phyloP scores from a whole-genome alignment of 2,797 vertebrate genomes.

The Poeciliopsis turneri region DNA sequence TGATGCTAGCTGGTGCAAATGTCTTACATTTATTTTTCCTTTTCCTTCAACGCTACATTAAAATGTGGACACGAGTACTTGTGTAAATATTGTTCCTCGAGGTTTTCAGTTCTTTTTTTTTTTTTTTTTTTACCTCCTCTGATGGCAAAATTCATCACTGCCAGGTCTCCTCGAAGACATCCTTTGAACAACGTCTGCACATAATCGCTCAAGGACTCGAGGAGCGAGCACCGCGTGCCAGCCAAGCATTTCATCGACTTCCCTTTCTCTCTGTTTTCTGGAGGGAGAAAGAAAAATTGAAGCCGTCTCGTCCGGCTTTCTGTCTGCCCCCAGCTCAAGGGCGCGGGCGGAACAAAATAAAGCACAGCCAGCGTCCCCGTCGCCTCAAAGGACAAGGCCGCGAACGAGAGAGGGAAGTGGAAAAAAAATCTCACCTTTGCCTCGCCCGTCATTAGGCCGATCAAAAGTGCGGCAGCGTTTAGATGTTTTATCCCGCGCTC shows the following conservation, averaged over 20 bases:
- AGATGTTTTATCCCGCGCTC: conserved; percentile 14
- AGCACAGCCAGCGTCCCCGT: conserved; percentile 67
- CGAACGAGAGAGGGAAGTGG: conserved; percentile 50
- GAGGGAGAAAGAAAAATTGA: conserved; percentile 52
- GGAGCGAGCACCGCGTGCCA: conserved; percentile 51
- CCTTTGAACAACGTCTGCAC: conserved; percentile 60
- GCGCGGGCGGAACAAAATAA: conserved; percentile 69
- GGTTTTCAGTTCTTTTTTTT: conserved; percentile 56
- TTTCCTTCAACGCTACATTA: not conserved
- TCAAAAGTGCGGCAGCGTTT: not conserved
- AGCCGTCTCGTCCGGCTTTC: conserved; percentile 55
- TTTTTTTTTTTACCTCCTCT: conserved; percentile 48
- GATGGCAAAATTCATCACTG: conserved; percentile 74
- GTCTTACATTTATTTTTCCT: too few relatives aligned
- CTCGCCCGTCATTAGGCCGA: conserved; percentile 35
- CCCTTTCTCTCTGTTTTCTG: conserved; percentile 17
- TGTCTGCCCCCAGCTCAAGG: conserved; percentile 62
- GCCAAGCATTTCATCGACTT: conserved; percentile 42
- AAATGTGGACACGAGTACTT: not conserved
- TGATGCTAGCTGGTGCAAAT: not conserved
- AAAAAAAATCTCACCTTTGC: conserved; percentile 52
- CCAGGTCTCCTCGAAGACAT: conserved; percentile 47
- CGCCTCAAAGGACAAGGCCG: conserved; percentile 40
- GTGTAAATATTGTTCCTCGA: conserved; percentile 17
- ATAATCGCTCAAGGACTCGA: conserved; percentile 67